These are phyloP conservation scores for Gymnoscopelus microlampas DNA, from an alignment of 2,797 vertebrate genomes.

Conservation along the genomic window DNA sequence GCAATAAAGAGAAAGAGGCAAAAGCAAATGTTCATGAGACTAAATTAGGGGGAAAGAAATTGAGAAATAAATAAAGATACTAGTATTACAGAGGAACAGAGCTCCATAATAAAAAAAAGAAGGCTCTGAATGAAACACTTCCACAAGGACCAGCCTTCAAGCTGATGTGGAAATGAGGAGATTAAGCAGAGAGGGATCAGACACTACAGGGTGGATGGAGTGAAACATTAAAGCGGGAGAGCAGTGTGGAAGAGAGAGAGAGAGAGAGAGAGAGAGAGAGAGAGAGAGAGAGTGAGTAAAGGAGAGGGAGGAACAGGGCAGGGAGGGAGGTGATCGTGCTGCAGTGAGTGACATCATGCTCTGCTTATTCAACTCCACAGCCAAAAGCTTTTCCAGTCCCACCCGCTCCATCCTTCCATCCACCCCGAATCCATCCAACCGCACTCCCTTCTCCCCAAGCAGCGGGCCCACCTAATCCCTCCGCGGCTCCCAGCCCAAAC, in stretches of 20 bases:
- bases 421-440: conserved; percentile 34
- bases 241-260: background rate
- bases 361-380: conserved; percentile 43
- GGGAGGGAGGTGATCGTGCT: conserved; percentile 18
- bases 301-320: background rate
- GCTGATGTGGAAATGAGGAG: conserved; percentile 11
- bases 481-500: background rate
- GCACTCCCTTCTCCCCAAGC: conserved; percentile 29
- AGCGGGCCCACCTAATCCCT: conserved; percentile 8
- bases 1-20: conserved; percentile 2
- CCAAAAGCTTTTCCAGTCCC: conserved; percentile 31
- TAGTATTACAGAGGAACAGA: conserved; percentile 6
- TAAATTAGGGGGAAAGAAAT: conserved; percentile 13
- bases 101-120: conserved; percentile 36
- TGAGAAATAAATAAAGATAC: background rate
- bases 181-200: conserved; percentile 29
- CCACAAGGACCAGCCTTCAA: conserved; percentile 37
- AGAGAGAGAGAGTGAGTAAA: background rate
- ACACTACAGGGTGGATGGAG: conserved; percentile 23
- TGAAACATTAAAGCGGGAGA: conserved; percentile 14
- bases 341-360: conserved; percentile 65
- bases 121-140: conserved; percentile 35
- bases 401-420: conserved; percentile 26
- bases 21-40: background rate
- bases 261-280: conserved; percentile 11